These are phyloP conservation scores for Neopelma chrysocephalum DNA, from an alignment of 2,797 vertebrate species.

Conservation along the genomic window DNA sequence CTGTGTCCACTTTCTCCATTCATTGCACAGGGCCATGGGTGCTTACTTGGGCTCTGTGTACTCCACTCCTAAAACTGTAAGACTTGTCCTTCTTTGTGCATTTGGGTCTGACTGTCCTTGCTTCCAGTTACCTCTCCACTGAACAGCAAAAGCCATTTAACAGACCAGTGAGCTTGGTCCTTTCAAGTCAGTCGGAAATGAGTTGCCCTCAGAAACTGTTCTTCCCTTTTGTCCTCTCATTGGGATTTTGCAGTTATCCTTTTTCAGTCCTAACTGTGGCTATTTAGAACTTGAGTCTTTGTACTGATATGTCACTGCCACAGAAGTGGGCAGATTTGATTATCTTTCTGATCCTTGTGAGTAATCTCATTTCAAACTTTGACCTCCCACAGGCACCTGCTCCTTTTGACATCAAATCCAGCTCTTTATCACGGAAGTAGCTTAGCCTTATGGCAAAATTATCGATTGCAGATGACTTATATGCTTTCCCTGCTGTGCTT, in stretches of 20 bases:
- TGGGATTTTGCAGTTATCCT: slow-evolving; percentile 59
- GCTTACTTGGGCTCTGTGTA: not conserved
- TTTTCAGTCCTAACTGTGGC: slow-evolving; percentile 57
- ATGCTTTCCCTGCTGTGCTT: slow-evolving; percentile 37
- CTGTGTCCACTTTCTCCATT: not conserved
- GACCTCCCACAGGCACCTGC: slow-evolving; percentile 62
- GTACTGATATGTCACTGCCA: slow-evolving; percentile 58
- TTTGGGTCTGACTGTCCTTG: slow-evolving; percentile 21
- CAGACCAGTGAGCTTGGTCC: slow-evolving; percentile 35
- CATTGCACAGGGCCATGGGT: not conserved
- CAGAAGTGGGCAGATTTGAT: slow-evolving; percentile 64
- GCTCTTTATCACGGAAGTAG: slow-evolving; percentile 63
- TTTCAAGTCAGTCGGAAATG: slow-evolving; percentile 62
- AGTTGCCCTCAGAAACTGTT: slow-evolving; percentile 48
- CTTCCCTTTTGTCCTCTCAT: slow-evolving; percentile 62
- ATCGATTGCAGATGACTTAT: slow-evolving; percentile 59
- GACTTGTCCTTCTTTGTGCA: not conserved
- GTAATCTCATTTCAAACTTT: slow-evolving; percentile 67
- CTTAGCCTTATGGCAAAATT: slow-evolving; percentile 67
- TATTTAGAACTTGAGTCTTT: slow-evolving; percentile 62
- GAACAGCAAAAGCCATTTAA: slow-evolving; percentile 52
- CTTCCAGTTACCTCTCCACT: slow-evolving; percentile 8
- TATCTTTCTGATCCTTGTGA: slow-evolving; percentile 68
- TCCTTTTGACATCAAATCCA: slow-evolving; percentile 63
- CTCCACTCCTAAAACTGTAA: not conserved